Evolutionary conservation across 1,140 invertebrate species (phyloP), one percentile per base, ranked within the genome.

Genomic region (Bombus cullumanus): DNA sequence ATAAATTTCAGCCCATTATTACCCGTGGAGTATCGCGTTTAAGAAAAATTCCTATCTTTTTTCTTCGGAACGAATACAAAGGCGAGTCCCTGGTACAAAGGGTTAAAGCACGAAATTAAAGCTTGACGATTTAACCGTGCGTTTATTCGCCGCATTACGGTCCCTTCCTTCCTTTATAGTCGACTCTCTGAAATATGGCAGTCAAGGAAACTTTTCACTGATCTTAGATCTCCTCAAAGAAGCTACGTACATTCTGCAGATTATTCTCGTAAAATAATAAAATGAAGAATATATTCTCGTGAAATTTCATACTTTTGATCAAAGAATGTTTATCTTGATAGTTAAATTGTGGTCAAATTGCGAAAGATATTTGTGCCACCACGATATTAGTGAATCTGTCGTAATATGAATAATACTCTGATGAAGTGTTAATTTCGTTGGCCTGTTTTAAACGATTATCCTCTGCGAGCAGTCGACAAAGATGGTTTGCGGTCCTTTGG

Each of bases 1-100:
- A 84, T 84, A 84, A 84, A 84, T 84, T 84, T 53, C 82, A 41
- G 18, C 64, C 82, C 82, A 84, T 84, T 84, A 84, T 84, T 71
- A 77, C 76, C 53, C 82, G 53, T 53, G 66, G 28, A 79, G 76
- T 84, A 84, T 84, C 82, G 77, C 82, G 82, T 31, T 84, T 84
- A 84, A 84, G 82, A 79, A 84, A 84, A 84, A 84, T 84, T 84
- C 69, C 66, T 53, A 18, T 66, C 53, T 57, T 84, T 84, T 84
- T 79, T 79, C 76, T 79, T 59, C 76, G 9, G 53, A 31, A 59
- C 75, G 82, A 59, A 41, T 22, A 84, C 82, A 84, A 84, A 84
- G 82, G n/a, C 76, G 13, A 3, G n/a, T 15, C 37, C 47, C 66
- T 12, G 22, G 68, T 31, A 78, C 82, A 84, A 84, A 84, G 82